These are phyloP conservation scores for Leptinotarsa rubiginosa DNA, from an alignment of 2,888 invertebrate species.

Conservation along the genomic window DNA sequence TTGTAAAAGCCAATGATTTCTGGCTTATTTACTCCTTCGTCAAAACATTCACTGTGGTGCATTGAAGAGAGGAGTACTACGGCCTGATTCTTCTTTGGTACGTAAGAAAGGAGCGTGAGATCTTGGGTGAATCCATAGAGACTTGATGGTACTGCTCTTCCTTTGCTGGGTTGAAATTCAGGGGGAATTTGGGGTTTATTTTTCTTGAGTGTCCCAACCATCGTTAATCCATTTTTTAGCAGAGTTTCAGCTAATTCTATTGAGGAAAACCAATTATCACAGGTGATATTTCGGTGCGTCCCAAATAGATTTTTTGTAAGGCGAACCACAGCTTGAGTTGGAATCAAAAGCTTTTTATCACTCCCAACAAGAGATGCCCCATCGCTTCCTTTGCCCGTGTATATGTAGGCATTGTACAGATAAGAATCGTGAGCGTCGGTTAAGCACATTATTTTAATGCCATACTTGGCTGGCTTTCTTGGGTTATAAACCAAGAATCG, in stretches of 20 bases:
- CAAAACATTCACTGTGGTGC: conserved; percentile 17
- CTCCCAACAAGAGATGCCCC: conserved; percentile 42
- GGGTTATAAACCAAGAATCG: conserved; percentile 57
- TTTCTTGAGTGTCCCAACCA: too few relatives aligned
- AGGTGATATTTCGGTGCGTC: too few relatives aligned
- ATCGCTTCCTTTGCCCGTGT: conserved; percentile 54
- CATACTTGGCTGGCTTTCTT: conserved; percentile 56
- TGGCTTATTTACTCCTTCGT: conserved; percentile 26
- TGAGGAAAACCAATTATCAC: too few relatives aligned
- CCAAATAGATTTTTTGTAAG: too few relatives aligned
- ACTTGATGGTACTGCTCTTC: too few relatives aligned
- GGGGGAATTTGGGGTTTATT: too few relatives aligned
- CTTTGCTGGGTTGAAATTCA: too few relatives aligned
- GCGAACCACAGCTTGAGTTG: too few relatives aligned
- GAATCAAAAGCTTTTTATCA: too few relatives aligned
- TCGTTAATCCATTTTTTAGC: too few relatives aligned
- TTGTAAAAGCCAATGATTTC: conserved; percentile 27
- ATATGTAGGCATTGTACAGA: conserved; percentile 51
- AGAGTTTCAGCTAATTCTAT: too few relatives aligned
- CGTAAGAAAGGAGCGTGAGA: conserved; percentile 24
- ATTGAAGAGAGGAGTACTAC: conserved; percentile 25
- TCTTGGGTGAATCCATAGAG: too few relatives aligned
- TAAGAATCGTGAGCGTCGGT: conserved; percentile 50
- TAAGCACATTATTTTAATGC: conserved; percentile 55
- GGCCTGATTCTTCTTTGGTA: conserved; percentile 29